Conservation (phyloP, 2,888 invertebrate species). For the Drosophila nr. perissopoda region DNA sequence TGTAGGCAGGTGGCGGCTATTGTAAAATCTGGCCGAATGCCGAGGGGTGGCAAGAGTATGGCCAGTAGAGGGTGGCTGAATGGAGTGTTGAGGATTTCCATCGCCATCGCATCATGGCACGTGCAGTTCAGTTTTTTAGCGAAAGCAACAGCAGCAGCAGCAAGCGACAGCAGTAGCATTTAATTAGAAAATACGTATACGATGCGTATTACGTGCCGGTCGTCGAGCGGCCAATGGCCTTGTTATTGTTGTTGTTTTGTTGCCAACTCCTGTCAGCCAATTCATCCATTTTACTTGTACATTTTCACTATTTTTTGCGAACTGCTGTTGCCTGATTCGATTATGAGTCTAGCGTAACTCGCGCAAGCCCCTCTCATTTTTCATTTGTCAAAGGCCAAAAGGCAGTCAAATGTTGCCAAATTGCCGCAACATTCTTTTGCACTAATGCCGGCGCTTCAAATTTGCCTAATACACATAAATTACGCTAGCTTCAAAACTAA, state of each 20-base stretch:
- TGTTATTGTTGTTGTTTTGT: background rate
- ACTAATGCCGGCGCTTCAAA: constrained; percentile 37
- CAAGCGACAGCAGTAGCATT: constrained; percentile 40
- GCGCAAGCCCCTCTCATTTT: constrained; percentile 10
- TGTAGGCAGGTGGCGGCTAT: constrained; percentile 44
- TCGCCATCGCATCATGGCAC: constrained; percentile 53
- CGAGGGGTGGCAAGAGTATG: background rate
- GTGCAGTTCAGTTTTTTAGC: constrained; percentile 66
- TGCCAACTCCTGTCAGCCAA: constrained; percentile 58
- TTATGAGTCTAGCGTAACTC: constrained; percentile 34
- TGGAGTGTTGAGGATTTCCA: background rate
- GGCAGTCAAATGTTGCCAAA: constrained; percentile 11
- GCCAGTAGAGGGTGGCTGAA: background rate
- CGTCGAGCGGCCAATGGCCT: background rate
- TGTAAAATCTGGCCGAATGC: constrained; percentile 3
- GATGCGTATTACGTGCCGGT: constrained; percentile 62
- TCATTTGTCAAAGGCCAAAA: constrained; percentile 1
- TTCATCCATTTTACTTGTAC: constrained; percentile 69
- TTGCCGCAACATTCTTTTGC: constrained; percentile 34
- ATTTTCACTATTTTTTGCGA: constrained; percentile 37
- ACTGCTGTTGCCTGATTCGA: constrained; percentile 35
- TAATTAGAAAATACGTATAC: constrained; percentile 78
- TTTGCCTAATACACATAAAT: constrained; percentile 68
- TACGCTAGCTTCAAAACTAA: constrained; percentile 63
- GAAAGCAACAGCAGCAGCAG: constrained; percentile 9